Conservation (phyloP, 2,888 invertebrate species). For the Pyrrhia umbra region DNA sequence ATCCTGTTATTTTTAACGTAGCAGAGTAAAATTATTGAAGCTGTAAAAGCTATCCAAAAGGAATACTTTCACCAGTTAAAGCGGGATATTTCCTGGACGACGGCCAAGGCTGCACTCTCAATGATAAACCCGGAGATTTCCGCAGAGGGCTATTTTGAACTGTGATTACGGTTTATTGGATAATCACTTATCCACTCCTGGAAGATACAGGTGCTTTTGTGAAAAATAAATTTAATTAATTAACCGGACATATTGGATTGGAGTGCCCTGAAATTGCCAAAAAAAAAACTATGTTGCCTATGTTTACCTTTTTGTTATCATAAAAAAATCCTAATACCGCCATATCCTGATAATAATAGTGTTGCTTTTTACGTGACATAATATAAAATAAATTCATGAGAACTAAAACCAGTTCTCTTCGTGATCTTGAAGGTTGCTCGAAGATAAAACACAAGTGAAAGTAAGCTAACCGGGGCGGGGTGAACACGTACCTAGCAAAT, state of each 20-base stretch:
- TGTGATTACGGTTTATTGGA: slow-evolving; percentile 28
- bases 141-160: slow-evolving; percentile 23
- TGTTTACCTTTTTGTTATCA: not conserved
- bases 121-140: slow-evolving; percentile 51
- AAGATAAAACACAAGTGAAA: slow-evolving; percentile 74
- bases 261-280: not conserved
- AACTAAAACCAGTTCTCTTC: slow-evolving; percentile 69
- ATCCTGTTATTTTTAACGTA: slow-evolving; percentile 14
- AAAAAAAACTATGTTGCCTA: not conserved
- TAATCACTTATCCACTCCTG: slow-evolving; percentile 9
- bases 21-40: slow-evolving; percentile 23
- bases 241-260: not conserved
- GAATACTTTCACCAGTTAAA: slow-evolving; percentile 69
- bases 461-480: slow-evolving; percentile 63
- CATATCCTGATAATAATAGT: slow-evolving; percentile 11
- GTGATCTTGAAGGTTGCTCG: slow-evolving; percentile 69
- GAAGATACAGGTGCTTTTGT: not conserved
- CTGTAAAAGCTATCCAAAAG: slow-evolving; percentile 45
- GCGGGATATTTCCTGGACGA: slow-evolving; percentile 64
- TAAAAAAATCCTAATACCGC: not conserved
- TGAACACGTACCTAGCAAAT: slow-evolving; percentile 51
- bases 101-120: slow-evolving; percentile 68
- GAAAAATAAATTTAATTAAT: not conserved
- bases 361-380: slow-evolving; percentile 54
- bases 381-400: slow-evolving; percentile 59